Evolutionary conservation across 2,888 invertebrate genomes (phyloP).

Genomic region (Scelioninae gen. 1): DNA sequence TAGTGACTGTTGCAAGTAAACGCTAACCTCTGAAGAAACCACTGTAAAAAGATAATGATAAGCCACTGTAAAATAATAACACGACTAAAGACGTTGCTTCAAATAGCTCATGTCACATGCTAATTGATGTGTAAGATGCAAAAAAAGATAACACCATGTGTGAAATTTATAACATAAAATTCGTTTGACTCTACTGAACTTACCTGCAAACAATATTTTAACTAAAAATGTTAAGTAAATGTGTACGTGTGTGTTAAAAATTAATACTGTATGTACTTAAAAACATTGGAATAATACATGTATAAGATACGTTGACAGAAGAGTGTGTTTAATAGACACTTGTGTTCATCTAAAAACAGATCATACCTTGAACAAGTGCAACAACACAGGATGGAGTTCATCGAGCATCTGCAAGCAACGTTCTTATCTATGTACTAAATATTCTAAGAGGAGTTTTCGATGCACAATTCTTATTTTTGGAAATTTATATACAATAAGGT

Average conservation of each 20-base stretch:
- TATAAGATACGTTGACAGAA: not conserved
- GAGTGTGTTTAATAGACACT: not conserved
- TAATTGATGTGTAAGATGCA: slow-evolving; percentile 26
- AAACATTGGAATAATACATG: not conserved
- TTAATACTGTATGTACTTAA: too few species aligned
- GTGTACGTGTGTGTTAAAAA: too few species aligned
- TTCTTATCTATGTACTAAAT: slow-evolving; percentile 78
- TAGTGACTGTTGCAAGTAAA: slow-evolving; percentile 91
- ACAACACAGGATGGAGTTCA: slow-evolving; percentile 84
- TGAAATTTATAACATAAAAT: too few species aligned
- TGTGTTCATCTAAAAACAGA: slow-evolving; percentile 70
- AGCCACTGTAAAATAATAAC: not conserved
- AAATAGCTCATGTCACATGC: slow-evolving; percentile 57
- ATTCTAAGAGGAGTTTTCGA: slow-evolving; percentile 63
- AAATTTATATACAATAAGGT: too few species aligned
- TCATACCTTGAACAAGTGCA: slow-evolving; percentile 84
- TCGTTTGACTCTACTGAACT: too few species aligned
- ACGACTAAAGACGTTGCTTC: slow-evolving; percentile 44
- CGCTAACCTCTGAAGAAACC: slow-evolving; percentile 96
- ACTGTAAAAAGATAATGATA: slow-evolving; percentile 86
- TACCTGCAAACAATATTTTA: too few species aligned
- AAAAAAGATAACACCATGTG: not conserved
- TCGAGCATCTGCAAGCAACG: slow-evolving; percentile 84
- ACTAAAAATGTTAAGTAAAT: too few species aligned
- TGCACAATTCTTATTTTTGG: slow-evolving; percentile 23